These are phyloP conservation scores for Heteromormyrus szaboi DNA, from an alignment of 2,797 vertebrate genomes.

Conservation along the genomic window DNA sequence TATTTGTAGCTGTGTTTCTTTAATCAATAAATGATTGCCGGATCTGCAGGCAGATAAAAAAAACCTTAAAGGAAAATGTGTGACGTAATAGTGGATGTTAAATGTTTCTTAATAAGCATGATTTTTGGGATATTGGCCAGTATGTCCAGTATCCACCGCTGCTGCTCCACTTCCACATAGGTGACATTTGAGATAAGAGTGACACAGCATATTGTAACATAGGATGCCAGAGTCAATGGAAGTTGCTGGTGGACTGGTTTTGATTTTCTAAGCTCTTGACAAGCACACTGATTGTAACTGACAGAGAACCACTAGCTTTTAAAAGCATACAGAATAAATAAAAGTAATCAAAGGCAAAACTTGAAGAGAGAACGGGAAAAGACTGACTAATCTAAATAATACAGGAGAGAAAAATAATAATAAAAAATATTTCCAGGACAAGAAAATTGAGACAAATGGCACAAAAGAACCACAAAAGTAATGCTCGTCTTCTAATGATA, in stretches of 20 bases:
- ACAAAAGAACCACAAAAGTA: slow-evolving; percentile 39
- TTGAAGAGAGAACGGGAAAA: not conserved
- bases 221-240: not conserved
- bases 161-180: not conserved
- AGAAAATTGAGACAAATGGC: slow-evolving; percentile 36
- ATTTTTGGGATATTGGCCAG: not conserved
- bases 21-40: slow-evolving; percentile 26
- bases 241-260: not conserved
- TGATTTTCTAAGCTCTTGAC: not conserved
- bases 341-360: not conserved
- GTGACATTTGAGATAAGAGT: not conserved
- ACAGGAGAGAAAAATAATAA: slow-evolving; percentile 13
- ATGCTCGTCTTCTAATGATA: not conserved
- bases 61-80: not conserved
- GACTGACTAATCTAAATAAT: not conserved
- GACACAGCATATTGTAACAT: not conserved
- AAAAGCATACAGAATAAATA: slow-evolving; percentile 1
- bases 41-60: not conserved
- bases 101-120: slow-evolving; percentile 19
- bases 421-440: slow-evolving; percentile 11
- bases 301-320: not conserved
- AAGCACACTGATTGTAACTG: not conserved
- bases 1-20: slow-evolving; percentile 24
- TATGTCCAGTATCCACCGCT: not conserved
- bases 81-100: not conserved